A percentile compares a stretch with the other conserved stretches of the same genome.
These are phyloP conservation scores for Trachythela sp. DNA, from an alignment of 64 coral and sea anemone species.

Conservation along the genomic window DNA sequence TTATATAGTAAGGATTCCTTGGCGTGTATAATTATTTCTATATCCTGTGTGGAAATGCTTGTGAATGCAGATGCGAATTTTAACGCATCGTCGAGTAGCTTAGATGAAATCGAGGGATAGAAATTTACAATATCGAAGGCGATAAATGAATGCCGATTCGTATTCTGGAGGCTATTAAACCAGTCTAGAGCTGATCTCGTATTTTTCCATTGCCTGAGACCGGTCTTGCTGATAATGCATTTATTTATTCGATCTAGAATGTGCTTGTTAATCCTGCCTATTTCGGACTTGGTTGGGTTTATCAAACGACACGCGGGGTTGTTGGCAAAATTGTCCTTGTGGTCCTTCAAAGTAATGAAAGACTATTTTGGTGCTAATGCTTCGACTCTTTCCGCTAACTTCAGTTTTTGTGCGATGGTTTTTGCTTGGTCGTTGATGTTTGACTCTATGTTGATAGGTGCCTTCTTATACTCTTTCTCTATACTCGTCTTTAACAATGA, in stretches of 20 bases:
- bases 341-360: background rate
- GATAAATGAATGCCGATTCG: background rate
- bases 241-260: background rate
- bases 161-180: background rate
- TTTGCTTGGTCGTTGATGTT: background rate
- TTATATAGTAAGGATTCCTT: background rate
- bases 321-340: background rate
- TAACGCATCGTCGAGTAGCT: background rate
- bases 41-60: background rate
- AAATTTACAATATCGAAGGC: background rate
- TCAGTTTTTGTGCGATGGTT: background rate
- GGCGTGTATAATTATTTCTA: background rate
- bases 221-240: background rate
- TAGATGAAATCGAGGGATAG: background rate
- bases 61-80: background rate
- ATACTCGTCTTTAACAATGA: background rate
- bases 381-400: background rate
- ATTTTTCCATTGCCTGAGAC: background rate
- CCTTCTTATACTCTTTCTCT: background rate
- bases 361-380: background rate
- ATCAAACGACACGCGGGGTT: background rate
- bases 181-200: background rate
- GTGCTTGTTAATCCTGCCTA: background rate
- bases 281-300: background rate
- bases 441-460: background rate